Evolutionary conservation across 2,888 invertebrate genomes (phyloP).

Genomic region (Chydorus sphaericus): DNA sequence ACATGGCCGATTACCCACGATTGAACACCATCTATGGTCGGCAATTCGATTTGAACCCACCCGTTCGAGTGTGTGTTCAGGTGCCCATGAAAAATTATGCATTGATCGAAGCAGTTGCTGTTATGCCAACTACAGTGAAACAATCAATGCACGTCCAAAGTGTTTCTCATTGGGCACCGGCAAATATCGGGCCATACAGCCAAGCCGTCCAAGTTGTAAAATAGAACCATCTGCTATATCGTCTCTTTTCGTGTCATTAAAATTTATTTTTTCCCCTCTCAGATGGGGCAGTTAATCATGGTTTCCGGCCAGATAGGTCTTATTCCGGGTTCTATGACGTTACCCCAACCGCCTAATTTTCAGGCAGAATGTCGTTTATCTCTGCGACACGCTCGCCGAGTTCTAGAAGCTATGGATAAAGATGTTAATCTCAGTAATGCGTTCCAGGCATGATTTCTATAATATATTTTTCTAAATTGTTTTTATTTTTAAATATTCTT

Average conservation of each 20-base stretch:
- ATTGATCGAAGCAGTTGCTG: constrained; percentile 18
- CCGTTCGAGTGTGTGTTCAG: constrained; percentile 67
- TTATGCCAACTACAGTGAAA: constrained; percentile 35
- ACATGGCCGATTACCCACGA: constrained; percentile 60
- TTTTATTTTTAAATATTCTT: background rate
- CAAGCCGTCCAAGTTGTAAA: constrained; percentile 61
- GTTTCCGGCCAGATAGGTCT: constrained; percentile 86
- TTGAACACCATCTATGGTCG: constrained; percentile 63
- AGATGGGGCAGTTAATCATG: constrained; percentile 69
- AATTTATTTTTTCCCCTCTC: constrained; percentile 17
- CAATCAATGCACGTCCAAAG: constrained; percentile 83
- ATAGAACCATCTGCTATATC: background rate
- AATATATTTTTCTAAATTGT: background rate
- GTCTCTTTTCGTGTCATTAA: background rate
- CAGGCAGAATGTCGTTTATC: constrained; percentile 61
- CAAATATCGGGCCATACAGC: constrained; percentile 91
- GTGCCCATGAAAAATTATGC: constrained; percentile 54
- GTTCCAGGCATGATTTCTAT: constrained; percentile 41
- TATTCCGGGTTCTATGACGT: constrained; percentile 61
- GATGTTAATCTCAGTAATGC: constrained; percentile 66
- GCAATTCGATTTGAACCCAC: constrained; percentile 56
- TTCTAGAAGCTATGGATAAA: constrained; percentile 64
- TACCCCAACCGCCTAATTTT: constrained; percentile 61
- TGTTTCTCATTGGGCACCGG: constrained; percentile 95
- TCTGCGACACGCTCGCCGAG: constrained; percentile 64